Evolutionary conservation across 2,888 invertebrate species (phyloP).

Genomic region (Nomada lathburiana): DNA sequence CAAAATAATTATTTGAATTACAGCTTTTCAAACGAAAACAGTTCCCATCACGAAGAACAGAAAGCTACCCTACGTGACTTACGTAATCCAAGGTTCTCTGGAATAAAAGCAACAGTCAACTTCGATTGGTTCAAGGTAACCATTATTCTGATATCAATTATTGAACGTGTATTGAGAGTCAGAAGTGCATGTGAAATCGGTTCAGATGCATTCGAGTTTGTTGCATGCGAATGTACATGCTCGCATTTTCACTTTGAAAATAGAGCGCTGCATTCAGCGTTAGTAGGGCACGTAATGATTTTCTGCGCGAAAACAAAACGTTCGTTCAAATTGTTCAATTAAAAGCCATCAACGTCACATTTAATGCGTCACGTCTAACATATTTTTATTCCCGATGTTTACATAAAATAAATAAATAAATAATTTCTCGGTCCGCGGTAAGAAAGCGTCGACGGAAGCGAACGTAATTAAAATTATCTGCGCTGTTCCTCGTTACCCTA

Average conservation of each 20-base stretch:
- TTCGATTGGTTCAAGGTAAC: conserved; percentile 30
- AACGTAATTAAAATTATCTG: too few species aligned
- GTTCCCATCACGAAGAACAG: background rate
- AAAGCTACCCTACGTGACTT: conserved; percentile 26
- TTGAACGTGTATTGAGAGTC: conserved; percentile 41
- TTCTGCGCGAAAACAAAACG: background rate
- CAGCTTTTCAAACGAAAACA: conserved; percentile 10
- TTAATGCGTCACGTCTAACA: too few species aligned
- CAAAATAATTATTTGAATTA: background rate
- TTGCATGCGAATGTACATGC: background rate
- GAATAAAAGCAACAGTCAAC: conserved; percentile 44
- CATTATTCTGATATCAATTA: conserved; percentile 44
- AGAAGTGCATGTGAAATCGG: conserved; percentile 36
- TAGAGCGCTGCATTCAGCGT: background rate
- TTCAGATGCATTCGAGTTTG: conserved; percentile 11
- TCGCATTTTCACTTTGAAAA: background rate
- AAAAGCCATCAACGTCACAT: too few species aligned
- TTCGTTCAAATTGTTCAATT: background rate
- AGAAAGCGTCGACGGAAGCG: too few species aligned
- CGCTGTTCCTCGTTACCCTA: too few species aligned
- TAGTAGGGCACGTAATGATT: background rate
- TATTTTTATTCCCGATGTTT: too few species aligned
- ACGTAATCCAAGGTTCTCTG: conserved; percentile 40
- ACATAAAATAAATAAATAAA: too few species aligned
- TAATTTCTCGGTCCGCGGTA: too few species aligned